Percentiles rank a stretch among this genome's conserved stretches.
phyloP scores from a whole-genome alignment of 2,888 invertebrate genomes.

The Lycaena phlaeas region DNA sequence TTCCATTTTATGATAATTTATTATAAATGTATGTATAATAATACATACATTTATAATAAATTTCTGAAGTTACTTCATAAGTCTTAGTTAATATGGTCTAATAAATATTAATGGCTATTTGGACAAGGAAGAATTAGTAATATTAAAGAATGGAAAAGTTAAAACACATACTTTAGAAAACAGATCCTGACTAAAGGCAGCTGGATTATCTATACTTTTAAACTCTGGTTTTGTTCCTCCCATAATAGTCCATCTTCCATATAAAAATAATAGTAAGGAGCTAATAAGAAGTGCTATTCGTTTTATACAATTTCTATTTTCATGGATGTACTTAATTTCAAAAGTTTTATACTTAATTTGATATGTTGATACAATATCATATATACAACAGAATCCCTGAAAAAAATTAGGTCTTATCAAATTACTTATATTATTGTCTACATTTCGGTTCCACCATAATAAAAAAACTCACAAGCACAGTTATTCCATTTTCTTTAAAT shows the following conservation, averaged over 20 bases:
- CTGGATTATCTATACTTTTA: conserved; percentile 91
- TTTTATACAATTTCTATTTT: conserved; percentile 10
- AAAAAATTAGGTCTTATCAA: conserved; percentile 27
- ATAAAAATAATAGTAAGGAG: conserved; percentile 69
- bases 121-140: too few relatives aligned
- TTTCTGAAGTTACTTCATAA: too few relatives aligned
- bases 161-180: conserved; percentile 78
- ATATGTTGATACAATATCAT: conserved; percentile 70
- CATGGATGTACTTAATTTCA: conserved; percentile 4
- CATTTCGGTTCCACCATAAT: too few relatives aligned
- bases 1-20: too few relatives aligned
- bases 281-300: conserved; percentile 65
- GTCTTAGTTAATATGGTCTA: too few relatives aligned
- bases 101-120: too few relatives aligned
- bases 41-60: too few relatives aligned
- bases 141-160: too few relatives aligned
- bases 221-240: conserved; percentile 85
- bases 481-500: conserved; percentile 96
- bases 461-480: conserved; percentile 80
- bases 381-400: conserved; percentile 76
- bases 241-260: conserved; percentile 83
- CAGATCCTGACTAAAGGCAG: conserved; percentile 81
- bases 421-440: conserved; percentile 13
- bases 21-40: too few relatives aligned
- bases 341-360: conserved; percentile 8